Evolutionary conservation across 2,888 invertebrate species (phyloP), one percentile per base, ranked within the genome.

Genomic region (Netelia melanura): DNA sequence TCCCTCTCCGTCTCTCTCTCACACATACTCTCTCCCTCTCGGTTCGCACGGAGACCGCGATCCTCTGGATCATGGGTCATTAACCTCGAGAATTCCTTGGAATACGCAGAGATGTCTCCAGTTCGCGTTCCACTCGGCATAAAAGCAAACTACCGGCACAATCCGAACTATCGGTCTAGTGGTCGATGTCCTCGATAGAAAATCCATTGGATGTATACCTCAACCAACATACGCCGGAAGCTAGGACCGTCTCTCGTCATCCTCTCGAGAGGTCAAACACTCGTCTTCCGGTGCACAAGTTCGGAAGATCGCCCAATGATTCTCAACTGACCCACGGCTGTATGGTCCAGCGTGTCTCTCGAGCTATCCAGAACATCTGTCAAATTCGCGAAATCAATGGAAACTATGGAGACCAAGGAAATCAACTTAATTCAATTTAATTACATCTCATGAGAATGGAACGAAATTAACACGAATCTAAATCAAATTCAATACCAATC

Each of bases 211-310:
- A 58, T 52, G 30, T 38, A 56, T 38, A 72, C 71, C 78, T 72
- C 61, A 62, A 83, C 76, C 62, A 72, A 83, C 52, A 52, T 78
- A 62, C 62, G 21, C 58, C 48, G 23, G 14, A 25, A 68, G 52
- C 23, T 23, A 14, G n/a, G 11, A 23, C 48, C 23, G 25, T 52
- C 44, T 81, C 84, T 84, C 74, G 83, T 87, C 87, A 87, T 87
- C 87, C 88, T 87, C 81, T 86, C 38, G 38, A 86, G 87, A 89
- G 88, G 87, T 88, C 86, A 87, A 89, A 86, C 86, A 81, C n/a
- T 74, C 44, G 11, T 52, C 25, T 48, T 9, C 30, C 62, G 38
- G 3, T 3, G 23, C 75, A 61, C 61, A 23, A 44, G 74, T 61
- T 74, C 52, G 3, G 14, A 25, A 68, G 52, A 68, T 68, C 67